These are phyloP conservation scores for Thymallus thymallus DNA, from an alignment of 2,113 vertebrate species.

Conservation along the genomic window DNA sequence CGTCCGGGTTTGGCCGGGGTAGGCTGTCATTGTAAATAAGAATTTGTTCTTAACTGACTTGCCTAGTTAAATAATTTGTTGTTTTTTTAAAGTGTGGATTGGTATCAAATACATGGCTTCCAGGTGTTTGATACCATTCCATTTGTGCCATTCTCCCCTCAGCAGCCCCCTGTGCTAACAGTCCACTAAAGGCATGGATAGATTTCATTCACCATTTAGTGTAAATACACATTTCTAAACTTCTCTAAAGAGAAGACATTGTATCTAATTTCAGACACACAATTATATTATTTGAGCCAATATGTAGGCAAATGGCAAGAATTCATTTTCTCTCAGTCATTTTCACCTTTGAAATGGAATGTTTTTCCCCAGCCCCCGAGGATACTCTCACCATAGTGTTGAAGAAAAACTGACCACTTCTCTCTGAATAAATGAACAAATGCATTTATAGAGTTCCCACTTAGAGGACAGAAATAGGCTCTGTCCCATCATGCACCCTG, in stretches of 20 bases:
- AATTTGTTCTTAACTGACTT: no score
- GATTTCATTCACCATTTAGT: neutral
- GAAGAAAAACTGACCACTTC: constrained; percentile 51
- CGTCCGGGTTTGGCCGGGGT: no score
- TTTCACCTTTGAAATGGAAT: constrained; percentile 36
- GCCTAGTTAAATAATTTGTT: no score
- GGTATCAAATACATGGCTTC: no score
- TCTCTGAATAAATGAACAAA: constrained; percentile 43
- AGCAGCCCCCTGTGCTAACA: no score
- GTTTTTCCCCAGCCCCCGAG: neutral
- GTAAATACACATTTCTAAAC: neutral
- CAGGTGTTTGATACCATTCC: no score
- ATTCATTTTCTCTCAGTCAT: neutral
- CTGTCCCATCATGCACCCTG: constrained; percentile 7
- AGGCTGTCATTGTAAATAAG: no score
- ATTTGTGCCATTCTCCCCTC: no score
- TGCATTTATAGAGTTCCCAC: constrained; percentile 36
- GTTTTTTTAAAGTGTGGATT: no score
- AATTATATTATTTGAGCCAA: neutral
- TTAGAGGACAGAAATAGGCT: constrained; percentile 35
- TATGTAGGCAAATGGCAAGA: neutral
- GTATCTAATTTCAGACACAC: constrained; percentile 17
- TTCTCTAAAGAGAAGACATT: neutral
- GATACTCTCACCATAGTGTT: constrained; percentile 3
- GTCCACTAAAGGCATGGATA: neutral